Percentiles rank a stretch among this genome's conserved stretches.
These are phyloP conservation scores for Meloidogyne chitwoodi DNA, from an alignment of 1,140 invertebrate species.

Conservation along the genomic window DNA sequence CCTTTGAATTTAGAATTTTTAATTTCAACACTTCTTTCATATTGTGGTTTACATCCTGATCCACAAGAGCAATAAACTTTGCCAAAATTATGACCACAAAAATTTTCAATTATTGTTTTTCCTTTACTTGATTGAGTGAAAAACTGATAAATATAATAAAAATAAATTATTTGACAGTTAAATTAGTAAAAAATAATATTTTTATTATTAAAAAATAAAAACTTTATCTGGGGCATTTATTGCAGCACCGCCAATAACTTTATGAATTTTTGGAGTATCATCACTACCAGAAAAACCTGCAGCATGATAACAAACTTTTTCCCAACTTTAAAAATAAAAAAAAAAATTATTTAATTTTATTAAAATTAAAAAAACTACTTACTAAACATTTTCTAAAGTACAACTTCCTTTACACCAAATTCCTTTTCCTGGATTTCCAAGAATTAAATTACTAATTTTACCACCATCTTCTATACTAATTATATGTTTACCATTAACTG, in stretches of 20 bases:
- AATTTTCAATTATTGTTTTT: neutral
- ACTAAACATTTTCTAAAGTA: slow-evolving; percentile 8
- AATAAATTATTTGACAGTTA: no score
- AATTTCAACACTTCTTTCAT: neutral
- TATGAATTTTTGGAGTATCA: neutral
- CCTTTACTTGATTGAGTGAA: neutral
- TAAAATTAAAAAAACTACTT: neutral
- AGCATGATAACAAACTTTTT: slow-evolving; percentile 6
- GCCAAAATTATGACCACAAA: neutral
- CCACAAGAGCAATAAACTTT: neutral
- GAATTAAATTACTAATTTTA: slow-evolving; percentile 4
- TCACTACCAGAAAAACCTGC: neutral
- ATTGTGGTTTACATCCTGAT: neutral
- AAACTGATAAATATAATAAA: neutral
- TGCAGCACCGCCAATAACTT: neutral
- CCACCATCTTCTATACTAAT: slow-evolving; percentile 1
- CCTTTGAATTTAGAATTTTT: neutral
- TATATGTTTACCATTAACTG: neutral
- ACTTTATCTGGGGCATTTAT: neutral
- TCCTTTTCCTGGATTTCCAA: neutral
- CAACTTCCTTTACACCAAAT: slow-evolving; percentile 15
- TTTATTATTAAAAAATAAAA: neutral
- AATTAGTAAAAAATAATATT: no score
- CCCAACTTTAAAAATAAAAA: neutral
- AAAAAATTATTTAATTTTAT: no score